These are phyloP conservation scores for Peromyscus californicus DNA, from an alignment of 2,113 vertebrate genomes.

Conservation along the genomic window DNA sequence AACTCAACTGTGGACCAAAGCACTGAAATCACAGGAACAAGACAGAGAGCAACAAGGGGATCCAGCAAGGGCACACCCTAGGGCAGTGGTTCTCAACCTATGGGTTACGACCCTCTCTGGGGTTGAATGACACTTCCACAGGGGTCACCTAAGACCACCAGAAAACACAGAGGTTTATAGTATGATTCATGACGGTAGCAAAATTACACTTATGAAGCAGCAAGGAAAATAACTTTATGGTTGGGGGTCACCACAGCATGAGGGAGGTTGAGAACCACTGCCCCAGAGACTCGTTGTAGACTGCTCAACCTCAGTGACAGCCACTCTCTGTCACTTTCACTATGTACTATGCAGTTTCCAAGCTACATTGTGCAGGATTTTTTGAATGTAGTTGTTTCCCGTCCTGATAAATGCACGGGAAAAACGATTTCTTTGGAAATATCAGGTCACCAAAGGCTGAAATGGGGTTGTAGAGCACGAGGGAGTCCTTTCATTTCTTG, in stretches of 20 bases:
- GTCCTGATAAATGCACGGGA: neutral
- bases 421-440: constrained; percentile 44
- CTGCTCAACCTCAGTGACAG: neutral
- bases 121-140: too few species aligned
- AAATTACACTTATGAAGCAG: too few species aligned
- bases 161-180: too few species aligned
- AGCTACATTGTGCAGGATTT: constrained; percentile 10
- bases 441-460: neutral
- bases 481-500: neutral
- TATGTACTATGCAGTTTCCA: neutral
- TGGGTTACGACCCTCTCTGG: too few species aligned
- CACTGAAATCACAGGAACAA: neutral
- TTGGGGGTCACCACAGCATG: too few species aligned
- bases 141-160: too few species aligned
- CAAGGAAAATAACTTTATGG: too few species aligned
- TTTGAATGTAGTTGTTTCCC: constrained; percentile 16
- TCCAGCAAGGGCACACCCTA: neutral
- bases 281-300: neutral
- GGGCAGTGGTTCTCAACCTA: too few species aligned
- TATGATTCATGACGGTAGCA: too few species aligned
- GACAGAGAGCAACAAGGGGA: neutral
- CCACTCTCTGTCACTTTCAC: neutral
- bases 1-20: neutral
- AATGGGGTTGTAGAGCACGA: neutral
- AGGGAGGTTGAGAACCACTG: neutral